These are phyloP conservation scores for Dromas ardeola DNA, from an alignment of 2,113 vertebrate species.

Conservation along the genomic window DNA sequence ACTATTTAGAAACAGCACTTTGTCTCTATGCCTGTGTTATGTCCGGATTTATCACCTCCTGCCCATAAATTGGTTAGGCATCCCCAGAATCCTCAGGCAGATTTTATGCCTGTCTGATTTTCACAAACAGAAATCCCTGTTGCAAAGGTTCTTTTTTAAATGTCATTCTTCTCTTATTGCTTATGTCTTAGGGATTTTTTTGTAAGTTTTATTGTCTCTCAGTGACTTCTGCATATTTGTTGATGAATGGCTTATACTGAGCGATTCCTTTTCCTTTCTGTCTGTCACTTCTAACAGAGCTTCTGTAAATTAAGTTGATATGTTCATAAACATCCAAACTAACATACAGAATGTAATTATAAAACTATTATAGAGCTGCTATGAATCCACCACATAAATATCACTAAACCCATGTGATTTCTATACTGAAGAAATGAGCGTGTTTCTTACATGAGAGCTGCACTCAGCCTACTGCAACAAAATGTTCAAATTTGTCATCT, in stretches of 20 bases:
- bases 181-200: background rate
- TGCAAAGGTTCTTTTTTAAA: background rate
- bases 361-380: background rate
- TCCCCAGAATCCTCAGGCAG: background rate
- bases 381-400: background rate
- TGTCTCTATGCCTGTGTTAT: background rate
- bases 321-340: background rate
- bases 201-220: background rate
- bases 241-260: background rate
- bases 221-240: background rate
- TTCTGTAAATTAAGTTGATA: background rate
- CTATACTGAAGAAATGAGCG: background rate
- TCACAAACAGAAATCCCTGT: background rate
- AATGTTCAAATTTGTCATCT: background rate
- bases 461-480: background rate
- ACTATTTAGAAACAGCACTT: background rate
- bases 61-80: background rate
- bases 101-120: background rate
- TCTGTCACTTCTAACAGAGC: background rate
- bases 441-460: background rate
- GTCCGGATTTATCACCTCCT: background rate
- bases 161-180: background rate
- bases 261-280: background rate
- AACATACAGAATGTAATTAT: background rate
- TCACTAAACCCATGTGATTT: background rate